These are phyloP conservation scores for Drosophila atroscutellata DNA, from an alignment of 2,888 invertebrate species.

Conservation along the genomic window DNA sequence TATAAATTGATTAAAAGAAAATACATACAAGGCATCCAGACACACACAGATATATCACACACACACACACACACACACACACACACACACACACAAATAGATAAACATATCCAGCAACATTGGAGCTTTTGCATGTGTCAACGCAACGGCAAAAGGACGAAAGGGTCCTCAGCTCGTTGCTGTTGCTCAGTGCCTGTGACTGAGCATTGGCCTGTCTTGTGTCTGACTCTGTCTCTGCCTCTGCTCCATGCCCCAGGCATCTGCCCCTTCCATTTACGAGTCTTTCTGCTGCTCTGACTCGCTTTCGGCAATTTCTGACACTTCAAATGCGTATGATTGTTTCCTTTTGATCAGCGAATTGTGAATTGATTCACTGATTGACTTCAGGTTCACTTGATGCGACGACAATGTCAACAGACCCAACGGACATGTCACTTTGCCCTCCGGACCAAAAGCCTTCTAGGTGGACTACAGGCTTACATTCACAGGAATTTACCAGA, in stretches of 20 bases:
- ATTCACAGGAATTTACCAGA: constrained; percentile 10
- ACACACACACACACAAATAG: constrained; percentile 14
- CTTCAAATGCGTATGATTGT: constrained; percentile 82
- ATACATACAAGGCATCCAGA: constrained; percentile 56
- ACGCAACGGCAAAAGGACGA: constrained; percentile 64
- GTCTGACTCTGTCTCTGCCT: constrained; percentile 4
- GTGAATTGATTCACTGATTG: constrained; percentile 82
- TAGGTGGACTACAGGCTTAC: constrained; percentile 34
- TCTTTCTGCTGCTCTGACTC: constrained; percentile 10
- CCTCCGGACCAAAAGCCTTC: constrained; percentile 17
- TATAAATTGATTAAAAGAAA: constrained; percentile 82
- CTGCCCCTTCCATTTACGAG: background rate
- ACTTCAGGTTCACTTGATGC: constrained; percentile 78
- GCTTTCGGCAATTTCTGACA: constrained; percentile 78
- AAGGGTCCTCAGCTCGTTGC: constrained; percentile 53
- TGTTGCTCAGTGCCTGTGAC: constrained; percentile 6
- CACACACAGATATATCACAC: constrained; percentile 34
- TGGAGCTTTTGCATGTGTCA: constrained; percentile 67
- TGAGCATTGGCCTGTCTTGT: constrained; percentile 17
- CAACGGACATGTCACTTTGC: constrained; percentile 41
- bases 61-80: constrained; percentile 26
- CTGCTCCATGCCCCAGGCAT: background rate
- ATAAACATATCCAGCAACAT: constrained; percentile 19
- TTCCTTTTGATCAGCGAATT: constrained; percentile 82
- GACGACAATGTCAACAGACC: constrained; percentile 70